Conservation (phyloP, 2,888 invertebrate genomes). For the Cheilosia urbana region DNA sequence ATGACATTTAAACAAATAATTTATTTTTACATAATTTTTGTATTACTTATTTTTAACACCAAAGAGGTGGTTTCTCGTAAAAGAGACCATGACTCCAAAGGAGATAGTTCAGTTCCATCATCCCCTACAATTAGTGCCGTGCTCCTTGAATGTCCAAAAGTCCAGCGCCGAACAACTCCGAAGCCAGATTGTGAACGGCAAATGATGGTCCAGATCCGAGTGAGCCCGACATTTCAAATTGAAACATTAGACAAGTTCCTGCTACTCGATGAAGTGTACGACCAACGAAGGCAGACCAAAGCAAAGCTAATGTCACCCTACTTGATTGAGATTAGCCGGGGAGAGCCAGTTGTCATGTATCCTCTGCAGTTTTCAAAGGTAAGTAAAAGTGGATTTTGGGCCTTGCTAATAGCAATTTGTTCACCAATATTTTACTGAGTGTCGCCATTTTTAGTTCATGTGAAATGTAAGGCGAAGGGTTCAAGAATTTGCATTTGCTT, state of each 20-base stretch:
- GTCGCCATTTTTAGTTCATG: too few species aligned
- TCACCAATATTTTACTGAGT: too few species aligned
- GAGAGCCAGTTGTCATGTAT: constrained; percentile 79
- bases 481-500: too few species aligned
- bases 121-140: constrained; percentile 77
- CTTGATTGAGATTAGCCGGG: constrained; percentile 78
- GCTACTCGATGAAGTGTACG: constrained; percentile 78
- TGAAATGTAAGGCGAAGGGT: too few species aligned
- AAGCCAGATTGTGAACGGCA: constrained; percentile 75
- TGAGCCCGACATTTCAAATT: constrained; percentile 76
- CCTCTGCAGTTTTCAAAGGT: constrained; percentile 78
- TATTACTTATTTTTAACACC: constrained; percentile 43
- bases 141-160: constrained; percentile 76
- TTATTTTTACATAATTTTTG: constrained; percentile 62
- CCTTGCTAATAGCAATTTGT: background rate
- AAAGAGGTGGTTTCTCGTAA: constrained; percentile 24
- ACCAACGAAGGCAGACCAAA: constrained; percentile 75
- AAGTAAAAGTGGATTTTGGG: constrained; percentile 26
- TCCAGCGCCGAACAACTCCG: background rate
- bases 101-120: background rate
- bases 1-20: constrained; percentile 58
- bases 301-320: constrained; percentile 79
- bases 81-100: constrained; percentile 12
- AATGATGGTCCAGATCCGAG: constrained; percentile 77
- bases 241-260: constrained; percentile 77